Percentiles rank a stretch among this genome's conserved stretches.
These are phyloP conservation scores for Symphodus melops DNA, from an alignment of 2,113 vertebrate species.

Conservation along the genomic window DNA sequence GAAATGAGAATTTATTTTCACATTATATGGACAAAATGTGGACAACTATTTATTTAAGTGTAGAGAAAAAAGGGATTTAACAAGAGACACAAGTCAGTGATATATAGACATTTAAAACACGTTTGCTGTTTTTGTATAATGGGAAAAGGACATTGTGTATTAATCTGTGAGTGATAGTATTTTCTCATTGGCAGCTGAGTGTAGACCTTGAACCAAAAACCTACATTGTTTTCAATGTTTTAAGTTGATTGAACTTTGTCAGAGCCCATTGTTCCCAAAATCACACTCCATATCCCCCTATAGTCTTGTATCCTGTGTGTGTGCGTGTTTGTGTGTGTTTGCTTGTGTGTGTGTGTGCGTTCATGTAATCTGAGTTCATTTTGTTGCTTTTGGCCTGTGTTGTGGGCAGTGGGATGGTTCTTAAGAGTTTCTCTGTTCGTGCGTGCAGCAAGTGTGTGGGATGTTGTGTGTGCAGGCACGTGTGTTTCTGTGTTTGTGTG, in stretches of 20 bases:
- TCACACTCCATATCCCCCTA: conserved; percentile 56
- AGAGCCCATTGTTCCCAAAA: conserved; percentile 68
- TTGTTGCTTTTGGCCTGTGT: conserved; percentile 42
- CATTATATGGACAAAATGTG: too few species aligned
- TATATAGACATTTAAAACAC: too few species aligned
- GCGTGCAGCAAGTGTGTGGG: not conserved
- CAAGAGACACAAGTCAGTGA: too few species aligned
- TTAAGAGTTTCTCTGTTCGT: conserved; percentile 4
- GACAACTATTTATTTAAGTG: too few species aligned
- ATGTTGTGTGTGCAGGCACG: not conserved
- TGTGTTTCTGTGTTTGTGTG: not conserved
- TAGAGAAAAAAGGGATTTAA: too few species aligned
- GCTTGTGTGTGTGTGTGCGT: conserved; percentile 2
- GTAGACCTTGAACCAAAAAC: conserved; percentile 3
- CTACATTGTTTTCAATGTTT: conserved; percentile 32
- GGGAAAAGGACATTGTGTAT: not conserved
- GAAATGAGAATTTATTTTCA: conserved; percentile 1
- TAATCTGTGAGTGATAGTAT: not conserved
- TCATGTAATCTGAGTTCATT: not conserved
- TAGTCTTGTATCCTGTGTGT: conserved; percentile 57
- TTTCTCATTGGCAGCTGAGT: conserved; percentile 2
- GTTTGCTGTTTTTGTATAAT: too few species aligned
- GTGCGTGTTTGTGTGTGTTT: conserved; percentile 47
- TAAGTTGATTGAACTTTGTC: conserved; percentile 25
- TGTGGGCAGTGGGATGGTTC: conserved; percentile 1